Evolutionary conservation across 2,888 invertebrate species (phyloP), one percentile per base, ranked within the genome.

Genomic region (Pandemis cinnamomeana): DNA sequence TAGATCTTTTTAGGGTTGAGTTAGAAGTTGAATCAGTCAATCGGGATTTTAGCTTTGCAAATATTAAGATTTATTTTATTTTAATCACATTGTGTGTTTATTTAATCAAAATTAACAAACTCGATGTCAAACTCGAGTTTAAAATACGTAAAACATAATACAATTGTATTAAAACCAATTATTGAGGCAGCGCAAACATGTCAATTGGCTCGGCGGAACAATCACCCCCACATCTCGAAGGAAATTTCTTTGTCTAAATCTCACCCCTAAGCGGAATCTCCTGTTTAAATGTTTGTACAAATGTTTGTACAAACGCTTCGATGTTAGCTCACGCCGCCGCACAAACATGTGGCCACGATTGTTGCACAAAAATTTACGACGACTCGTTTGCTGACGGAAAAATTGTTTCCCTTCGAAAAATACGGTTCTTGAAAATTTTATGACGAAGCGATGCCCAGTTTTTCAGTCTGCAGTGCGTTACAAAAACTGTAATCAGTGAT

Each of bases 211-310:
- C 48, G 36, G 42, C 20, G 55, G 58, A 51, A 48, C 64, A 66
- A 51, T 42, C 53, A 15, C 55, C 41, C 69, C 36, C 42, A 41
- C 68, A 66, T 68, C 71, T 75, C 79, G 82, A 83, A 84, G 84
- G 84, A 71, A 75, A 73, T 64, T 63, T 46, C 46, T 62, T 68
- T 63, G 44, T 83, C 81, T 79, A 83, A 86, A 82, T 81, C 81
- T 81, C 80, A 77, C 78, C 80, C 79, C 76, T n/a, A 79, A 81
- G 81, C 82, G 78, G 78, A 80, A 84, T 82, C 83, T 81, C 79
- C 80, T 84, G 85, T 87, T 84, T 85, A 85, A 85, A 84, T 87
- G 85, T 87, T 87, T 79, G 87, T 79, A 81, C 81, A 85, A 85
- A 84, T 87, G 85, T 87, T 87, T 79, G 87, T 78, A 81, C 81